Base-by-base conservation (phyloP, 1,140 invertebrate species). In the Ceratosolen solmsi region DNA sequence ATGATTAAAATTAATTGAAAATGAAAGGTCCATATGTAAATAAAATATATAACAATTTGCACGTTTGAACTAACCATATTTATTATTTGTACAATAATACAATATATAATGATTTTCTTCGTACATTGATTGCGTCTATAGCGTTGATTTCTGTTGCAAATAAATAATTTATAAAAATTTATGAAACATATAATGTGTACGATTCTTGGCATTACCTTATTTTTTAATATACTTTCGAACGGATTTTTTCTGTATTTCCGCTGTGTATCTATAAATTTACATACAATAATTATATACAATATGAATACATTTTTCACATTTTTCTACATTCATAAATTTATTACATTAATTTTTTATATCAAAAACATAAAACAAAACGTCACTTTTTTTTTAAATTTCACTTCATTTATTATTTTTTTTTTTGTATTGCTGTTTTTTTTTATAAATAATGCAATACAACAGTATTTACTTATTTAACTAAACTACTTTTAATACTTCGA, bases 131-230 rank as follows among this genome's bases (percentile, higher is more conserved):
- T 87, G 87, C 86, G 80, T 84, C 56, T 83, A 74, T 74, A 80
- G 84, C 84, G 84, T 84, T 85, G 71, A 83, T 83, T 89, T 86
- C 85, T 86, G 87, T 87, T 88, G 85, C 84, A 86, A 90, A 90
- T 89, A 91, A 90, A 90, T 90, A 91, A 90, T 90, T 90, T 90
- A 90, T 91, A 90, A 86, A 88, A 86, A 89, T 89, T 84, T 89
- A 88, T 84, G 87, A 77, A n/a, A 84, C 46, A 1, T n/a, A n/a
- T n/a, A n/a, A n/a, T n/a, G n/a, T n/a, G n/a, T 65, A 60, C 78
- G 22, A 77, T 71, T 81, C 79, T 81, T 68, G 78, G 38, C 73
- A 77, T 82, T 83, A 83, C 77, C 58, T 82, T 74, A 76, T 51
- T n/a, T n/a, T n/a, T n/a, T n/a, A n/a, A n/a, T n/a, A n/a, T 85